Evolutionary conservation across 2,888 invertebrate genomes (phyloP).

Genomic region (Orthosia incerta): DNA sequence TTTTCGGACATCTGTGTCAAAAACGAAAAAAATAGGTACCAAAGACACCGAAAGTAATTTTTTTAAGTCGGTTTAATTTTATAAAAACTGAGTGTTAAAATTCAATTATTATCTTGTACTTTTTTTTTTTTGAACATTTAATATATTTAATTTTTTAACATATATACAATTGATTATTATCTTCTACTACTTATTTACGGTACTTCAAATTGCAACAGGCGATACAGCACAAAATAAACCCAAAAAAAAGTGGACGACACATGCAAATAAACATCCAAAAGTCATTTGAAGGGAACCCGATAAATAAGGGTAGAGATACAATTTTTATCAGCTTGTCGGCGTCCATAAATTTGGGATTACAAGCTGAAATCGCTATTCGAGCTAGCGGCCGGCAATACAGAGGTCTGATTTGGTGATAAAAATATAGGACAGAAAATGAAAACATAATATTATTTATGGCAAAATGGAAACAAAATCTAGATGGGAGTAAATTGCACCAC

Average conservation of each 20-base stretch:
- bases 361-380: conserved; percentile 81
- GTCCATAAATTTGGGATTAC: conserved; percentile 88
- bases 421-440: neutral
- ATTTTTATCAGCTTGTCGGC: conserved; percentile 84
- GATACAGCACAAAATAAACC: neutral
- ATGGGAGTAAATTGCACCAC: too few species aligned
- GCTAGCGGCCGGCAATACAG: conserved; percentile 68
- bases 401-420: conserved; percentile 23
- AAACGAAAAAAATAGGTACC: too few species aligned
- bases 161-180: too few species aligned
- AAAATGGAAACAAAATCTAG: neutral
- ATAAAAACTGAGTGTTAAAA: too few species aligned
- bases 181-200: too few species aligned
- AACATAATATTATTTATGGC: conserved; percentile 12
- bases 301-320: conserved; percentile 82
- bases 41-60: too few species aligned
- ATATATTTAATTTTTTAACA: too few species aligned
- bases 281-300: conserved; percentile 61
- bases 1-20: too few species aligned
- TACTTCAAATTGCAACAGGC: too few species aligned
- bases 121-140: too few species aligned
- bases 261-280: conserved; percentile 39
- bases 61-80: too few species aligned
- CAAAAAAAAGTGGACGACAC: neutral
- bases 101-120: too few species aligned